Conservation (phyloP, 1,140 invertebrate species). For the Whitmania pigra region DNA sequence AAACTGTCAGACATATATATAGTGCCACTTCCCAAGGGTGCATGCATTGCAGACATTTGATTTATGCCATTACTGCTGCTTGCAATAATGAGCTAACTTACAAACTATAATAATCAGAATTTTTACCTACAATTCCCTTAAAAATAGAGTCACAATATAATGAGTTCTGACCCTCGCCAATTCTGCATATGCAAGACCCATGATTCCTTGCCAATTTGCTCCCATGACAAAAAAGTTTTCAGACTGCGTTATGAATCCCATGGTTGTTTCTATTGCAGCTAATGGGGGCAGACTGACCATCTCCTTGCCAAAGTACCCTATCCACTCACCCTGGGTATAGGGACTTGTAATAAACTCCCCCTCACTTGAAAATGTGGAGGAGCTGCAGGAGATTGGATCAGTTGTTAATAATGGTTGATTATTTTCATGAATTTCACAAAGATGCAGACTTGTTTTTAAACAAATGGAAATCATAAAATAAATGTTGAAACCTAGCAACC, state of each 20-base stretch:
- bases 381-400: constrained; percentile 25
- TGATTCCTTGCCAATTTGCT: constrained; percentile 45
- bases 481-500: no score
- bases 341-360: constrained; percentile 30
- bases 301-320: constrained; percentile 39
- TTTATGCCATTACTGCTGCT: no score
- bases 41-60: no score
- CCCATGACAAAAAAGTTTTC: constrained; percentile 42
- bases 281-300: constrained; percentile 33
- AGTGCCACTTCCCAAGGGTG: no score
- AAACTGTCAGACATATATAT: no score
- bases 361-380: constrained; percentile 31
- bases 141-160: background rate
- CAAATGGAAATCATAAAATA: no score
- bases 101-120: background rate
- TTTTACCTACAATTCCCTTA: background rate
- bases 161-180: constrained; percentile 30
- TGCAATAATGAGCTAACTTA: background rate
- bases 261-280: constrained; percentile 29
- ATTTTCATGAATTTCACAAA: no score
- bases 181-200: constrained; percentile 42
- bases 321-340: constrained; percentile 43
- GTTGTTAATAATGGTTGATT: no score
- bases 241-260: constrained; percentile 41
- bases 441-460: no score